phyloP scores from a whole-genome alignment of 2,888 invertebrate species.

The Oscheius onirici region DNA sequence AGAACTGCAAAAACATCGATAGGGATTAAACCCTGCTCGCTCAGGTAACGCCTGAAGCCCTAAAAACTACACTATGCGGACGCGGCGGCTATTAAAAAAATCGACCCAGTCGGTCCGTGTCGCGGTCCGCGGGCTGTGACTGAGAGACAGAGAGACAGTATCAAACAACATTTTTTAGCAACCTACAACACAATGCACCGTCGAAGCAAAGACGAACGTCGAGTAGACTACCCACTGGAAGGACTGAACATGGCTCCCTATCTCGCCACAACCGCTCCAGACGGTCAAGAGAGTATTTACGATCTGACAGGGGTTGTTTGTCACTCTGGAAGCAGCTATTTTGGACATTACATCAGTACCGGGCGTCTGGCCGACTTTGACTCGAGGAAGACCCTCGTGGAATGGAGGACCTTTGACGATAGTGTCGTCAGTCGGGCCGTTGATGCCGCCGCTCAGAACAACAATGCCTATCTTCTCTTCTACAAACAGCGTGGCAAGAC shows the following conservation, averaged over 20 bases:
- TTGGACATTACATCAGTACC: slow-evolving; percentile 75
- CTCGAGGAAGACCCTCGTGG: slow-evolving; percentile 71
- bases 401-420: slow-evolving; percentile 72
- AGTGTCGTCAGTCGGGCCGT: slow-evolving; percentile 65
- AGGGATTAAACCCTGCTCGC: no score
- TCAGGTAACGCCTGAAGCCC: no score
- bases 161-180: slow-evolving; percentile 23
- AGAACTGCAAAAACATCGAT: no score
- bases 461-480: slow-evolving; percentile 72
- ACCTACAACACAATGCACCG: slow-evolving; percentile 50
- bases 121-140: no score
- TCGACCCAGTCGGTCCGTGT: no score
- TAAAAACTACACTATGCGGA: no score
- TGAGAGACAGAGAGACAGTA: no score
- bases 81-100: no score
- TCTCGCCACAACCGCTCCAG: slow-evolving; percentile 54
- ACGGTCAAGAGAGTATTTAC: slow-evolving; percentile 69
- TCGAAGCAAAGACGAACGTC: slow-evolving; percentile 59
- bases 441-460: slow-evolving; percentile 60
- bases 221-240: slow-evolving; percentile 67
- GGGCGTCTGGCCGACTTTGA: slow-evolving; percentile 73
- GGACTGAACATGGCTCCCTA: slow-evolving; percentile 57
- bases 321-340: slow-evolving; percentile 71
- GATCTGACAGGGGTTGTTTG: slow-evolving; percentile 75
- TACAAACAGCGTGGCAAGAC: slow-evolving; percentile 64